Evolutionary conservation across 2,888 invertebrate genomes (phyloP).

Genomic region (Ceriagrion tenellum): DNA sequence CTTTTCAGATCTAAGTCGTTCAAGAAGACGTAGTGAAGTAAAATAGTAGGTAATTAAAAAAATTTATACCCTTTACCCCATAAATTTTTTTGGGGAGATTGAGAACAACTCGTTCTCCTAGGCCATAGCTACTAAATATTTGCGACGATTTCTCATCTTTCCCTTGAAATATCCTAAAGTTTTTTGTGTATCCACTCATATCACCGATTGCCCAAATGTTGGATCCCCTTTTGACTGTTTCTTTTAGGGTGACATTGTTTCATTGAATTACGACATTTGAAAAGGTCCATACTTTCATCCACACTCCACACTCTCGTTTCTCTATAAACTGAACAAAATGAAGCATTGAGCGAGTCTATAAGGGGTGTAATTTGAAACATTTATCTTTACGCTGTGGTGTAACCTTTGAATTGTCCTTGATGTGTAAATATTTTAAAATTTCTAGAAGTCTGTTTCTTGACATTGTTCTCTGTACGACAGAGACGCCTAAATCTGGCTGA

Average conservation of each 20-base stretch:
- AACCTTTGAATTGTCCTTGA: not conserved
- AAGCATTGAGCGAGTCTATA: not conserved
- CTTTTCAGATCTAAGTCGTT: slow-evolving; percentile 70
- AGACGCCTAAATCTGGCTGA: not conserved
- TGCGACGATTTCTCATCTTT: not conserved
- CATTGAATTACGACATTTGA: no score
- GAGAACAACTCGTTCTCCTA: not conserved
- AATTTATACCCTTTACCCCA: slow-evolving; percentile 71
- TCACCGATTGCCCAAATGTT: not conserved
- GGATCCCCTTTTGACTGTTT: not conserved
- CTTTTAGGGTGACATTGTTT: not conserved
- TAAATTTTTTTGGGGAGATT: not conserved
- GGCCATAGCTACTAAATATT: not conserved
- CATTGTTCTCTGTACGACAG: not conserved
- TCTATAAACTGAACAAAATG: not conserved
- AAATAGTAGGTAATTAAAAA: slow-evolving; percentile 75
- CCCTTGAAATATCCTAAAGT: not conserved
- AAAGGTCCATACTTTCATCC: not conserved
- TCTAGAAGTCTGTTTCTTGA: not conserved
- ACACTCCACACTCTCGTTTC: not conserved
- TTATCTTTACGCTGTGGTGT: not conserved
- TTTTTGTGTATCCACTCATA: not conserved
- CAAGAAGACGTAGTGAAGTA: slow-evolving; percentile 72
- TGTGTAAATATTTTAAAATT: not conserved
- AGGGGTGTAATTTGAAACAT: not conserved